A percentile compares a stretch with the other conserved stretches of the same genome.
phyloP scores from a whole-genome alignment of 2,888 invertebrate genomes.

The Troglohyphantes excavatus region DNA sequence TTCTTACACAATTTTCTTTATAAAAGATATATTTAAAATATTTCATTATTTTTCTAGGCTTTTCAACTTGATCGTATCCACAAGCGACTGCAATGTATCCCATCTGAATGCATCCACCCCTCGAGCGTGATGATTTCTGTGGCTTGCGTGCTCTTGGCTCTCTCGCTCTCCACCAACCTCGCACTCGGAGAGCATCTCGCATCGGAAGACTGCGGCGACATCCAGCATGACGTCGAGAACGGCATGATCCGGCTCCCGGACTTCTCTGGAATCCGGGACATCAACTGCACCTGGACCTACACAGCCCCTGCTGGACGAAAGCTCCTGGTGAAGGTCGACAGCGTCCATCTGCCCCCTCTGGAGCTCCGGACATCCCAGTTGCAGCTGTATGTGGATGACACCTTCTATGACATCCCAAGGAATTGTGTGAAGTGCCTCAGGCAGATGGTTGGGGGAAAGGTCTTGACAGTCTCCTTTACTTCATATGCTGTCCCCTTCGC shows the following conservation, averaged over 20 bases:
- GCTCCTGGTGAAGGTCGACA: constrained; percentile 75
- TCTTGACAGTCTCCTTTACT: constrained; percentile 60
- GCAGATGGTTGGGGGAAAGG: constrained; percentile 71
- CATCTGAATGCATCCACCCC: no score
- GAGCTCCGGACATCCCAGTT: constrained; percentile 59
- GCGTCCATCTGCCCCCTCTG: constrained; percentile 65
- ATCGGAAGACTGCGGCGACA: constrained; percentile 72
- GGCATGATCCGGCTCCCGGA: constrained; percentile 73
- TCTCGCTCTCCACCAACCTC: no score
- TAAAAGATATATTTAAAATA: no score
- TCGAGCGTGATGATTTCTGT: no score
- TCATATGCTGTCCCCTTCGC: constrained; percentile 42
- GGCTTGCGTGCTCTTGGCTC: no score
- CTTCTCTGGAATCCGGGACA: constrained; percentile 39
- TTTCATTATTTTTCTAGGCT: no score
- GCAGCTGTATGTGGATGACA: constrained; percentile 71
- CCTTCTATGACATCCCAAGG: constrained; percentile 69
- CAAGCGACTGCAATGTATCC: no score
- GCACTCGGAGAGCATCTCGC: no score
- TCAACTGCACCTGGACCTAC: constrained; percentile 75
- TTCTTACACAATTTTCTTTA: no score
- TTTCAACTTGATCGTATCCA: no score
- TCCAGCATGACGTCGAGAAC: constrained; percentile 62
- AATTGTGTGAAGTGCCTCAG: constrained; percentile 78
- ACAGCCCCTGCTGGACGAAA: constrained; percentile 74